A percentile compares a stretch with the other conserved stretches of the same genome.
Conservation (phyloP, 2,797 vertebrate species). For the Psittacula echo region DNA sequence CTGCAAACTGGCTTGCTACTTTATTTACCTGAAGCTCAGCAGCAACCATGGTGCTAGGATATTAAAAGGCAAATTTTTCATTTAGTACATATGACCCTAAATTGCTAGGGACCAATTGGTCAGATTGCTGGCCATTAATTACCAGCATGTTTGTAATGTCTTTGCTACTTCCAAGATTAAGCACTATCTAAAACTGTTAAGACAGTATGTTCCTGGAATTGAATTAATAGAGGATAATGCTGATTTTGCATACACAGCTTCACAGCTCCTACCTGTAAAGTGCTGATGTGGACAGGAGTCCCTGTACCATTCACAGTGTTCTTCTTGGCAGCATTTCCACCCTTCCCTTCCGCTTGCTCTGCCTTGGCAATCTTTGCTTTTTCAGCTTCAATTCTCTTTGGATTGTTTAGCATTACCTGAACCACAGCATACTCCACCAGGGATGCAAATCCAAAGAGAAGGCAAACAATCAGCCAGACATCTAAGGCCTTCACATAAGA, state of each 20-base stretch:
- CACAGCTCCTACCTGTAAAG: constrained; percentile 87
- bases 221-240: neutral
- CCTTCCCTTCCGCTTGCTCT: constrained; percentile 89
- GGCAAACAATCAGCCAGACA: constrained; percentile 97
- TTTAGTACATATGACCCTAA: neutral
- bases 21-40: constrained; percentile 46
- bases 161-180: neutral
- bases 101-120: neutral
- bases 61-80: constrained; percentile 6
- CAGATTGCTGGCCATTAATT: neutral
- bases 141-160: neutral
- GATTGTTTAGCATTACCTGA: constrained; percentile 98
- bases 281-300: constrained; percentile 96
- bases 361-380: constrained; percentile 92
- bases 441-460: constrained; percentile 97
- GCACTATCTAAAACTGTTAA: neutral
- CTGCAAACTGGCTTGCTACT: constrained; percentile 25
- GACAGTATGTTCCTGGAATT: neutral
- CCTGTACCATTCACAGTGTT: constrained; percentile 93
- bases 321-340: constrained; percentile 82
- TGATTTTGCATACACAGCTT: neutral
- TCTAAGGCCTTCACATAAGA: constrained; percentile 99
- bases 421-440: constrained; percentile 98
- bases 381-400: constrained; percentile 93
- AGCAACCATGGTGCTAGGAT: neutral